Conservation (phyloP, 2,888 invertebrate species). For the Melinaea marsaeus region DNA sequence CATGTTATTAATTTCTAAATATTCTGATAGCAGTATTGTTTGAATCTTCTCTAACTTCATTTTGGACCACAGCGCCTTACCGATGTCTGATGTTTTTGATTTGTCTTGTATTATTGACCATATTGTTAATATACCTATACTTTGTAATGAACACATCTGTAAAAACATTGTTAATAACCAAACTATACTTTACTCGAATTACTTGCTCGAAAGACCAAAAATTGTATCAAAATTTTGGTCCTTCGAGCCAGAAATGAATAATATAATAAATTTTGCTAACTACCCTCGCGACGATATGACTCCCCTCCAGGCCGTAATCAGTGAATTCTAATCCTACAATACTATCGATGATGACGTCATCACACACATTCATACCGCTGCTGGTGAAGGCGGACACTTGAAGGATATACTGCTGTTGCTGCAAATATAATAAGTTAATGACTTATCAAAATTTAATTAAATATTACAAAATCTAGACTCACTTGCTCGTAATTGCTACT, state of each 20-base stretch:
- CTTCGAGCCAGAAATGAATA: no score
- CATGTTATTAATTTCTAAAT: conserved; percentile 41
- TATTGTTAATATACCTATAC: conserved; percentile 55
- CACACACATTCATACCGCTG: conserved; percentile 50
- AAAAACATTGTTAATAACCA: conserved; percentile 25
- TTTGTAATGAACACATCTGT: conserved; percentile 60
- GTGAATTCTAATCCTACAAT: conserved; percentile 55
- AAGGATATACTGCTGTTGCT: conserved; percentile 36
- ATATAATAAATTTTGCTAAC: background rate
- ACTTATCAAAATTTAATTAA: no score
- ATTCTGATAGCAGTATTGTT: conserved; percentile 48
- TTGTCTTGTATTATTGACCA: conserved; percentile 66
- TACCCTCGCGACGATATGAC: conserved; percentile 55
- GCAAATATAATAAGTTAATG: conserved; percentile 23
- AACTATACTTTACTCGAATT: no score
- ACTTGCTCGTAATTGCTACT: conserved; percentile 38
- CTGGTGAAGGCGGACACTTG: conserved; percentile 60
- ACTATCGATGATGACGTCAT: conserved; percentile 34
- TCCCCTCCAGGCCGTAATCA: conserved; percentile 35
- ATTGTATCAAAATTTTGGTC: no score
- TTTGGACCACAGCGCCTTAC: conserved; percentile 65
- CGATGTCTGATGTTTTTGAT: conserved; percentile 47
- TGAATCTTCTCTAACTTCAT: conserved; percentile 56
- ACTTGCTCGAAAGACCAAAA: no score
- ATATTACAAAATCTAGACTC: conserved; percentile 2